phyloP scores from a whole-genome alignment of 2,888 invertebrate genomes.

The Xestia xanthographa region DNA sequence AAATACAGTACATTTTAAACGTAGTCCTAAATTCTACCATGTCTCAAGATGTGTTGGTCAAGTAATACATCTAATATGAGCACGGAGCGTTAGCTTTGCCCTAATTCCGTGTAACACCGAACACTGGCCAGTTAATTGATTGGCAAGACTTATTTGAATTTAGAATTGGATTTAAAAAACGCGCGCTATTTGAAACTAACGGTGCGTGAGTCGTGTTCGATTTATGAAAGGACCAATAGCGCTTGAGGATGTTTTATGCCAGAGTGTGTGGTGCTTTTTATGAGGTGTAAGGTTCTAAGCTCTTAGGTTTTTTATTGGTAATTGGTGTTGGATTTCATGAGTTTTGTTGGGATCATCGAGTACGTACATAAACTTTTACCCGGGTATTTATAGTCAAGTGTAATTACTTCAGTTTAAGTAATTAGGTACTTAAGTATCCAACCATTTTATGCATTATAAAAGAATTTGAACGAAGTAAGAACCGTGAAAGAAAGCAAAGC shows the following conservation, averaged over 20 bases:
- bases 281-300: neutral
- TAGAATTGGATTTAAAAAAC: slow-evolving; percentile 38
- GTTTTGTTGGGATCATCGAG: neutral
- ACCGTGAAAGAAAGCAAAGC: neutral
- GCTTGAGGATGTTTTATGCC: slow-evolving; percentile 12
- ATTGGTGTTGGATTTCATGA: slow-evolving; percentile 8
- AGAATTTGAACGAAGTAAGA: neutral
- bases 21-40: neutral
- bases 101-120: slow-evolving; percentile 50
- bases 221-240: slow-evolving; percentile 38
- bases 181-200: slow-evolving; percentile 24
- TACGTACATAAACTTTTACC: neutral
- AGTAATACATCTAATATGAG: slow-evolving; percentile 53
- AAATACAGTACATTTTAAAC: neutral
- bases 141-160: slow-evolving; percentile 46
- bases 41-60: neutral
- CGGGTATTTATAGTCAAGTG: neutral
- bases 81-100: slow-evolving; percentile 43
- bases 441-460: neutral
- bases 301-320: neutral
- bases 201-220: slow-evolving; percentile 20
- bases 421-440: no score
- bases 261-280: slow-evolving; percentile 4
- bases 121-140: slow-evolving; percentile 48
- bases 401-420: neutral